These are phyloP conservation scores for Epicauta chinensis DNA, from an alignment of 1,140 invertebrate species.

Conservation along the genomic window DNA sequence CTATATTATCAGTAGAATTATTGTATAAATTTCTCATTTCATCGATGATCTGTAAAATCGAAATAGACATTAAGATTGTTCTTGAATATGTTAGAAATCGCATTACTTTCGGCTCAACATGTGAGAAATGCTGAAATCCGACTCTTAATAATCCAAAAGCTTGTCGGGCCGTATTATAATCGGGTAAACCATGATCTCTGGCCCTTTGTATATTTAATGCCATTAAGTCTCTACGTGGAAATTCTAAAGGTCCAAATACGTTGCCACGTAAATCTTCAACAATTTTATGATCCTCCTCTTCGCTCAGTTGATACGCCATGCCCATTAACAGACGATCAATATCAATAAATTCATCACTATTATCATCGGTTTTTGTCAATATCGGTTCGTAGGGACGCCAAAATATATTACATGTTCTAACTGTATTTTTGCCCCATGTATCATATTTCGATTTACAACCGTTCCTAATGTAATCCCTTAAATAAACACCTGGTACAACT, in stretches of 20 bases:
- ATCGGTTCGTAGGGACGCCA: constrained; percentile 51
- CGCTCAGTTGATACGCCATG: constrained; percentile 56
- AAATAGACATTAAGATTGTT: neutral
- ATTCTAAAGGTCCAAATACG: constrained; percentile 64
- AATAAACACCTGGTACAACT: constrained; percentile 48
- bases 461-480: constrained; percentile 39
- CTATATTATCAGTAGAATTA: constrained; percentile 49
- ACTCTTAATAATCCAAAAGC: constrained; percentile 44
- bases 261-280: constrained; percentile 58
- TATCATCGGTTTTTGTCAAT: constrained; percentile 15
- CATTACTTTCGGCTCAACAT: constrained; percentile 15
- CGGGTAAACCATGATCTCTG: constrained; percentile 60
- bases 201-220: constrained; percentile 62
- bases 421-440: constrained; percentile 34
- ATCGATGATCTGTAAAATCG: constrained; percentile 38
- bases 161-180: constrained; percentile 57
- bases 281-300: constrained; percentile 59
- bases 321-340: constrained; percentile 56
- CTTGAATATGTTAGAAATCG: neutral
- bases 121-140: constrained; percentile 24
- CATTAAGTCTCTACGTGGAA: constrained; percentile 59
- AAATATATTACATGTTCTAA: constrained; percentile 61
- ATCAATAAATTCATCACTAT: constrained; percentile 31
- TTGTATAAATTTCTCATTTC: constrained; percentile 46
- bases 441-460: constrained; percentile 32